A percentile compares a stretch with the other conserved stretches of the same genome.
Evolutionary conservation across 2,113 vertebrate genomes (phyloP).

Genomic region (Apistogramma diplotaenia): DNA sequence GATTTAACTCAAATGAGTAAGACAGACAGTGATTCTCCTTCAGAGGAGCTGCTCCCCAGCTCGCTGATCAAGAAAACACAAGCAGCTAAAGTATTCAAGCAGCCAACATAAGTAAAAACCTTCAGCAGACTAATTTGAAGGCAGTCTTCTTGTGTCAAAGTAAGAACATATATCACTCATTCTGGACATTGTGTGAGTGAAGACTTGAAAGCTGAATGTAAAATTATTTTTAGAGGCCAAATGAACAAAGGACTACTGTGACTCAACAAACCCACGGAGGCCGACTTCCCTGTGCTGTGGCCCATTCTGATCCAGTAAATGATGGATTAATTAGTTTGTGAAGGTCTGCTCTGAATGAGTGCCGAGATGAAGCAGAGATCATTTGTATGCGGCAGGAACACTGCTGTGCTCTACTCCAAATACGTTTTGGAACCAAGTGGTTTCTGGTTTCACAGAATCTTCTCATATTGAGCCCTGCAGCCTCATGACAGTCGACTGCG

Average conservation of each 20-base stretch:
- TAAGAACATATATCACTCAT: not conserved
- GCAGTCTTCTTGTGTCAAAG: too few relatives aligned
- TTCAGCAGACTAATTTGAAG: not conserved
- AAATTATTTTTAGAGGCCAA: not conserved
- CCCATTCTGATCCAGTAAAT: conserved; percentile 23
- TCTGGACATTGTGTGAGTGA: not conserved
- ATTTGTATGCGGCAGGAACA: conserved; percentile 29
- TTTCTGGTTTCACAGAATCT: not conserved
- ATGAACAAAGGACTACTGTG: not conserved
- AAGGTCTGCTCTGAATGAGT: conserved; percentile 10
- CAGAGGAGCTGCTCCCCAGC: too few relatives aligned
- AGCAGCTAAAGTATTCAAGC: not conserved
- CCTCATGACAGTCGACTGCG: conserved; percentile 22
- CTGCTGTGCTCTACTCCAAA: not conserved
- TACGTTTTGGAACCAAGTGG: conserved; percentile 13
- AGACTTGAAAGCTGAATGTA: not conserved
- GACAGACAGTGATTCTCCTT: too few relatives aligned
- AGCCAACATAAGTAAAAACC: not conserved
- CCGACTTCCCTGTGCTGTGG: not conserved
- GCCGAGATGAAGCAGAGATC: not conserved
- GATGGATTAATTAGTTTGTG: conserved; percentile 16
- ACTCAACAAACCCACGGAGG: not conserved
- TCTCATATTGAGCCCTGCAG: conserved; percentile 14
- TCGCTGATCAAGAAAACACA: not conserved
- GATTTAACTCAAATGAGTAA: too few relatives aligned